Evolutionary conservation across 2,113 vertebrate genomes (phyloP), one percentile per base, ranked within the genome.

Genomic region (Marcusenius ussheri): DNA sequence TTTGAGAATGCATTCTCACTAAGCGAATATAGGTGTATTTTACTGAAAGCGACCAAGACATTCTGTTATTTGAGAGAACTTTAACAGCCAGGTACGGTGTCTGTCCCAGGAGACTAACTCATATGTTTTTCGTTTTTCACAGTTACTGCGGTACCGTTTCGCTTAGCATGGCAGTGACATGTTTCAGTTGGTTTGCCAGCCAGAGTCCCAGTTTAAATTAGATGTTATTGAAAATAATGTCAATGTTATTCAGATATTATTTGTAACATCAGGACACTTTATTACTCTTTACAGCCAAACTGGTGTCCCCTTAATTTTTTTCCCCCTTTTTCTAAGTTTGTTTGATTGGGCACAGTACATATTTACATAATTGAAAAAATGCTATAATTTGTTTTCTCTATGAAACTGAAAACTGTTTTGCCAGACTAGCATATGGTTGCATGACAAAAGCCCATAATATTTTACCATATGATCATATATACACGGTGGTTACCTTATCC

Each of bases 221-320:
- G 62, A 70, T 70, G 62, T 70, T 70, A 70, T 70, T 70, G 62
- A 70, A 70, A 70, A 70, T 70, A 70, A 70, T 70, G n/a, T 70
- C 62, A 70, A 27, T 70, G 62, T 70, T 70, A 70, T 70, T 70
- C 62, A 70, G 10, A 70, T 70, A 27, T 27, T 11, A 70, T 70
- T 70, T 70, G 27, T 11, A 70, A 13, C 62, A 70, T 70, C 27
- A 13, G 62, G 62, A 70, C 62, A 70, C n/a, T 70, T 70, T 13
- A 70, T 70, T 70, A 31, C 62, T 70, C 13, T 31, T 70, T 70
- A 70, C 62, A 70, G 62, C 62, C 62, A 70, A 70, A 70, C n/a
- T 70, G 62, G 10, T 70, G 62, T 70, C 31, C 27, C 62, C 62
- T 70, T 70, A 70, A 62, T 62, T 70, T 31, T 31, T n/a, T 13